Conservation (phyloP, 2,113 vertebrate species). For the Mellivora capensis region DNA sequence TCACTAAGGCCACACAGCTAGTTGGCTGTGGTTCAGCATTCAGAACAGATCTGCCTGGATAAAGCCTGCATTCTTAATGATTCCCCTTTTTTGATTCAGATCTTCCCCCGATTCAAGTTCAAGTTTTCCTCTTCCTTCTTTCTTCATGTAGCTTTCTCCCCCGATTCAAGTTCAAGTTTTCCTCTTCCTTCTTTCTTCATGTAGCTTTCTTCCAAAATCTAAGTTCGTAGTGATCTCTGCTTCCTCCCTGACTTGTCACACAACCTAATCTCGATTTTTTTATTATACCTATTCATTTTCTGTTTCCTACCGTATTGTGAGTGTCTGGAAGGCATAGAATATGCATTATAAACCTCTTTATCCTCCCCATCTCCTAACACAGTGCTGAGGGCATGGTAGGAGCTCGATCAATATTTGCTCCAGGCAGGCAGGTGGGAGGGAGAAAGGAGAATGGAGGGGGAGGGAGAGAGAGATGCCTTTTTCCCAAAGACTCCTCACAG, state of each 20-base stretch:
- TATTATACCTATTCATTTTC: slow-evolving; percentile 3
- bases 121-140: neutral
- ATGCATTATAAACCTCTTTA: neutral
- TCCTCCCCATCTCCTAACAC: neutral
- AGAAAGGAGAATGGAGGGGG: rapidly evolving
- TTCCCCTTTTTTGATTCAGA: neutral
- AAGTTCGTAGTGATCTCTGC: neutral
- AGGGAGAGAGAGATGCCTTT: neutral
- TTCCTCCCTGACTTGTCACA: neutral
- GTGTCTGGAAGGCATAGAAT: neutral
- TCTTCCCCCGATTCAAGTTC: neutral
- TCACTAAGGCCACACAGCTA: neutral
- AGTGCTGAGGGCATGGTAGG: neutral
- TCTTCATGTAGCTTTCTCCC: neutral
- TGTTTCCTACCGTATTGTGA: slow-evolving; percentile 8
- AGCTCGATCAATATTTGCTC: neutral
- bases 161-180: neutral
- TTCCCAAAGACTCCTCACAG: neutral
- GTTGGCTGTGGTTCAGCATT: neutral
- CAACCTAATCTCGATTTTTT: slow-evolving; percentile 33
- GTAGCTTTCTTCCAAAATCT: neutral
- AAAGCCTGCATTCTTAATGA: neutral
- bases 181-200: neutral
- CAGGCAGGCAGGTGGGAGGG: neutral
- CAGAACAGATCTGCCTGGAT: neutral